Percentiles rank a stretch among this genome's conserved stretches.
phyloP scores from a whole-genome alignment of 2,797 vertebrate species.

The Meda fulgida region DNA sequence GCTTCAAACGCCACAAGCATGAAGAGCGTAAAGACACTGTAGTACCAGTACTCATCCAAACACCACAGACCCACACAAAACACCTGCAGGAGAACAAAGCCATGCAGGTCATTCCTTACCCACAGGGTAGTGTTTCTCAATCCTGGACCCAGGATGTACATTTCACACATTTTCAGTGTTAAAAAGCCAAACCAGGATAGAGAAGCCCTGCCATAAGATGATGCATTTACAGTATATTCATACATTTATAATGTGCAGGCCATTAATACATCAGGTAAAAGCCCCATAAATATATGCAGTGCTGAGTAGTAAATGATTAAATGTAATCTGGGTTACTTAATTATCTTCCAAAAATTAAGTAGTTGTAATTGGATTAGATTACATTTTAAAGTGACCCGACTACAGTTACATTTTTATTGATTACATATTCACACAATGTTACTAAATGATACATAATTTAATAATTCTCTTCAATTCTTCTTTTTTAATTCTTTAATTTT shows the following conservation, averaged over 20 bases:
- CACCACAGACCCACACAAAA: conserved; percentile 98
- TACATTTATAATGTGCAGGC: neutral
- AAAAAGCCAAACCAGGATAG: neutral
- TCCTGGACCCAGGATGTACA: neutral
- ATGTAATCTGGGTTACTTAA: too few species aligned
- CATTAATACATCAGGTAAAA: too few species aligned
- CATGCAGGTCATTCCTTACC: neutral
- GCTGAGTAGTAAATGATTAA: too few species aligned
- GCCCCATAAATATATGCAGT: neutral
- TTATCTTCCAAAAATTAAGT: too few species aligned
- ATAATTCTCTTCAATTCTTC: too few species aligned
- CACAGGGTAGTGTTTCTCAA: neutral
- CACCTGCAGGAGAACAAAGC: conserved; percentile 76
- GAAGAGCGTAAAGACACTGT: conserved; percentile 97
- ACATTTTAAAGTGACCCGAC: too few species aligned
- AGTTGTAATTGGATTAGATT: too few species aligned
- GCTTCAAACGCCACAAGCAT: conserved; percentile 98
- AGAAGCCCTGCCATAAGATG: neutral
- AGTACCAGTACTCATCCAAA: conserved; percentile 98
- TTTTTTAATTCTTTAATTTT: too few species aligned
- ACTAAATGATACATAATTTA: too few species aligned
- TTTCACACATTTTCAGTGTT: neutral
- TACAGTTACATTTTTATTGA: too few species aligned
- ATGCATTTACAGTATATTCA: neutral
- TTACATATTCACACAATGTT: too few species aligned